Evolutionary conservation across 2,113 vertebrate genomes (phyloP).

Genomic region (Philantomba maxwellii): DNA sequence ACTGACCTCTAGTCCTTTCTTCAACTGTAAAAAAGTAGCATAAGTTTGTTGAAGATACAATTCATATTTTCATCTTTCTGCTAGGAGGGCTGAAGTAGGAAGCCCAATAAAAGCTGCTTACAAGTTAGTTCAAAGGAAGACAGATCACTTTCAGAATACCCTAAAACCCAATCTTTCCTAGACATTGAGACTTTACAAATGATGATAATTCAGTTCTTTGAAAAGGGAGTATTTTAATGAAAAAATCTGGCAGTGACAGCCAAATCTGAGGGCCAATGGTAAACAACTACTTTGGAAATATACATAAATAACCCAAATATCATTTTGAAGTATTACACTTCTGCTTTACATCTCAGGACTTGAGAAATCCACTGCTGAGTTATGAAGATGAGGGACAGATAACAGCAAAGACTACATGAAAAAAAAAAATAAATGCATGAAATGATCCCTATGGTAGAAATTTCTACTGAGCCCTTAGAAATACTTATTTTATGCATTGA

Average conservation of each 20-base stretch:
- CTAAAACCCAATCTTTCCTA: background rate
- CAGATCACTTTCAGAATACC: background rate
- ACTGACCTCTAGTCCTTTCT: conserved; percentile 15
- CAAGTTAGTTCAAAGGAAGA: background rate
- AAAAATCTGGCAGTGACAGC: conserved; percentile 3
- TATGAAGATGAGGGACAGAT: conserved; percentile 81
- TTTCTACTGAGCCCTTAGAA: conserved; percentile 79
- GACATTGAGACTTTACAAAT: background rate
- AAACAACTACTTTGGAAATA: conserved; percentile 12
- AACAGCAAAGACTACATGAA: conserved; percentile 78
- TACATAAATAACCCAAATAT: background rate
- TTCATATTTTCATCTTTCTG: conserved; percentile 1
- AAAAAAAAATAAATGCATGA: conserved; percentile 62
- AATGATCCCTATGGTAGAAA: conserved; percentile 97
- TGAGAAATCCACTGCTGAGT: conserved; percentile 64
- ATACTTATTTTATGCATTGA: conserved; percentile 81
- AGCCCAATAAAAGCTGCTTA: background rate
- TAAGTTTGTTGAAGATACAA: background rate
- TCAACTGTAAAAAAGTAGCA: conserved; percentile 14
- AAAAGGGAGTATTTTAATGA: background rate
- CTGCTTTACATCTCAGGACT: background rate
- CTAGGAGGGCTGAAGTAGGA: background rate
- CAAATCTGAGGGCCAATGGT: conserved; percentile 22
- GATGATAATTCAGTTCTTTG: background rate
- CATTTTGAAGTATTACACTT: background rate